Conservation (phyloP, 30 jellyfish, hydroid and myxozoan species). For the Hydra vulgaris region DNA sequence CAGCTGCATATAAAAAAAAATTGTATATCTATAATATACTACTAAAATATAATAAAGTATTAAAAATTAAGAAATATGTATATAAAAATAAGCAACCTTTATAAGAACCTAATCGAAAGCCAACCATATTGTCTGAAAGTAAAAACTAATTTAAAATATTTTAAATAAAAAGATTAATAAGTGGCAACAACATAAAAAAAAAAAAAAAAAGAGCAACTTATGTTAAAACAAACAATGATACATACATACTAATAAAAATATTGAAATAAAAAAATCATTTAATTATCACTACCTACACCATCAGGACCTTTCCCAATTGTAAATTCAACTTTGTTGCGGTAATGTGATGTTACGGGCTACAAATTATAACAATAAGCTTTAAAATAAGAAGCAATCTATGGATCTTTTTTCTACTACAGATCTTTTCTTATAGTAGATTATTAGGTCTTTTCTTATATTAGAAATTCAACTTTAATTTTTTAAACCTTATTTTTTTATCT, state of each 20-base stretch:
- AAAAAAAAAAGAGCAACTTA: no score
- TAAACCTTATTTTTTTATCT: no score
- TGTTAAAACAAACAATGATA: no score
- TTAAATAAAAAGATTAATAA: no score
- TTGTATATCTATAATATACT: not conserved
- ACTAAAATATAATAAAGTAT: no score
- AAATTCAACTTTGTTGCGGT: conserved; percentile 85
- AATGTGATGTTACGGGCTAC: conserved; percentile 60
- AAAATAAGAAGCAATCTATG: no score
- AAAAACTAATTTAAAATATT: not conserved
- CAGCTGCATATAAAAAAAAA: conserved; percentile 45
- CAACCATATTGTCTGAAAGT: conserved; percentile 42
- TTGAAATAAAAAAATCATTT: not conserved
- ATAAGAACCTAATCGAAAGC: conserved; percentile 80
- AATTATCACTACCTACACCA: conserved; percentile 29
- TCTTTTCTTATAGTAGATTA: no score
- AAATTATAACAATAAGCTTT: not conserved
- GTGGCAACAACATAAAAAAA: no score
- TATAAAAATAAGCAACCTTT: conserved; percentile 36
- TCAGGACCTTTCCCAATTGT: conserved; percentile 67
- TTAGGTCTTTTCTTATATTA: no score
- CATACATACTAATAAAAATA: not conserved
- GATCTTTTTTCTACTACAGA: no score
- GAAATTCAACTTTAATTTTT: no score
- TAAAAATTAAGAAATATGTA: not conserved